Evolutionary conservation across 2,113 vertebrate genomes (phyloP).

Genomic region (Pseudorectes ferrugineus): DNA sequence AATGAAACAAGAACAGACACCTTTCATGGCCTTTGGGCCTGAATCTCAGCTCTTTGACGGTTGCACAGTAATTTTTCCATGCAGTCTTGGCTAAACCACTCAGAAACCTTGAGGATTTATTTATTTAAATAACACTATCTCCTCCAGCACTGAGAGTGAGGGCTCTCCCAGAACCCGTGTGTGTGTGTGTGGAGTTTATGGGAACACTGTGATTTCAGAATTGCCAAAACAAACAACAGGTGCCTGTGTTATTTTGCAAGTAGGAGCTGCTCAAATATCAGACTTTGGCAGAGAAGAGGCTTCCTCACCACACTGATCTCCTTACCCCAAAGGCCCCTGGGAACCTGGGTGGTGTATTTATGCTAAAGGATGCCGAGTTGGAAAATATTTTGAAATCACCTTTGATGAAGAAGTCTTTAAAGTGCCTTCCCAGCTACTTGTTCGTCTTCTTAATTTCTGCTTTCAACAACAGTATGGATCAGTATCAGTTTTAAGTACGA

Average conservation of each 20-base stretch:
- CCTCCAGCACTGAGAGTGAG: background rate
- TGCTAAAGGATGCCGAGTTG: background rate
- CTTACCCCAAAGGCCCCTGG: constrained; percentile 17
- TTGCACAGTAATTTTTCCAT: background rate
- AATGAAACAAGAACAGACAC: background rate
- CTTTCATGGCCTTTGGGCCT: background rate
- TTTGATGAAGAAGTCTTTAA: constrained; percentile 28
- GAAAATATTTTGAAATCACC: constrained; percentile 26
- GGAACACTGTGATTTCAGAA: constrained; percentile 12
- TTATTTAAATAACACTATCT: background rate
- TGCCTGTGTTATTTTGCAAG: constrained; percentile 55
- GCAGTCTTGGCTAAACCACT: background rate
- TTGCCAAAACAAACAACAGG: constrained; percentile 65
- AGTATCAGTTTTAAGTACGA: constrained; percentile 31
- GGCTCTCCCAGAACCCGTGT: background rate
- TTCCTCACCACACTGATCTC: background rate
- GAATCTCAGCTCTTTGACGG: background rate
- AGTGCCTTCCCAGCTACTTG: background rate
- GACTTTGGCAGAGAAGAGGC: constrained; percentile 29
- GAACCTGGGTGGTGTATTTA: constrained; percentile 32
- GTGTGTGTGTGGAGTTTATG: background rate
- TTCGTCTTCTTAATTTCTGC: background rate
- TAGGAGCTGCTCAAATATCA: constrained; percentile 42
- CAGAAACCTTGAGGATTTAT: background rate
- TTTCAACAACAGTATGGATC: constrained; percentile 28